Base-by-base conservation (phyloP, 2,113 vertebrate genomes). In the Pterocles gutturalis region DNA sequence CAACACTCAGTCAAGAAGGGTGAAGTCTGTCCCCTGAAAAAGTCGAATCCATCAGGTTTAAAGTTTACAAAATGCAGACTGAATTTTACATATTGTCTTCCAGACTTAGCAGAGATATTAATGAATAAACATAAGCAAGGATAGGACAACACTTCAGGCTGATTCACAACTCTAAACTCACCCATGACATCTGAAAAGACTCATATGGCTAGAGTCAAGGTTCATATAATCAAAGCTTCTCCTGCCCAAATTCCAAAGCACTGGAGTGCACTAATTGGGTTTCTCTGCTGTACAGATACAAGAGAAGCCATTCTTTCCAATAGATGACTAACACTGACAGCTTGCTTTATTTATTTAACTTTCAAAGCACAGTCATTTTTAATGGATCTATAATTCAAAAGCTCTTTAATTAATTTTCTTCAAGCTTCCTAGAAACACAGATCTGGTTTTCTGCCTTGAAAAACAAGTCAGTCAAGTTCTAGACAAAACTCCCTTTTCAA, bases 331-430 rank as follows among this genome's bases (percentile, higher is more conserved):
- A 95, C 24, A 58, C 72, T 20, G 57, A 29, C 91, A 87, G 69
- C 29, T 75, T 95, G 69, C 29, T 75, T 95, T 87, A 71, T 92
- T 93, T 96, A 84, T 72, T 87, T 89, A 87, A 26, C 57, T 93
- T 95, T 82, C 94, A 92, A 95, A 95, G 90, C 41, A 83, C 60
- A 93, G n/a, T 83, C 18, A 89, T 87, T 95, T 96, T 93, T 95
- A 95, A 95, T 92, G 90, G 49, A 78, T 79, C 73, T 87, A 34
- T 92, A 95, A 96, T 87, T 92, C 73, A 97, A 93, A 95, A 65
- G 45, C 65, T 76, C 73, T 91, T 94, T 71, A 92, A 97, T 95
- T 92, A 95, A 91, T 92, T 92, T 84, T 87, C 65, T 76, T 89
- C 48, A 90, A 51, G 70, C 84, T 95, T 96, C 70, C 93, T 96